Conservation (phyloP, 2,113 vertebrate species). For the rat (Rattus norvegicus) region GRCr8 NC_086034.1:34258001-34258500, state of each 20-base stretch:
- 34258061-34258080: neutral
- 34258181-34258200: neutral
- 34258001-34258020: neutral
- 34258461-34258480: neutral
- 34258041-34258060: neutral
- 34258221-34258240: neutral
- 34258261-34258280: neutral
- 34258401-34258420: neutral
- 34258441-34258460: neutral
- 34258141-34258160: neutral
- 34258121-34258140: neutral
- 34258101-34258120: neutral
- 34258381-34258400: neutral
- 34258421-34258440: neutral
- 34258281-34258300: neutral
- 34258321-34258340: neutral
- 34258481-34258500: neutral
- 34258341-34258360: neutral
- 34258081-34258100: neutral
- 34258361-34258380: neutral
- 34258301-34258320: neutral
- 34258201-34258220: neutral
- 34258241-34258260: neutral
- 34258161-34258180: neutral
- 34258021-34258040: neutral